Evolutionary conservation across 2,888 invertebrate genomes (phyloP).

Genomic region (Anorthoa munda): DNA sequence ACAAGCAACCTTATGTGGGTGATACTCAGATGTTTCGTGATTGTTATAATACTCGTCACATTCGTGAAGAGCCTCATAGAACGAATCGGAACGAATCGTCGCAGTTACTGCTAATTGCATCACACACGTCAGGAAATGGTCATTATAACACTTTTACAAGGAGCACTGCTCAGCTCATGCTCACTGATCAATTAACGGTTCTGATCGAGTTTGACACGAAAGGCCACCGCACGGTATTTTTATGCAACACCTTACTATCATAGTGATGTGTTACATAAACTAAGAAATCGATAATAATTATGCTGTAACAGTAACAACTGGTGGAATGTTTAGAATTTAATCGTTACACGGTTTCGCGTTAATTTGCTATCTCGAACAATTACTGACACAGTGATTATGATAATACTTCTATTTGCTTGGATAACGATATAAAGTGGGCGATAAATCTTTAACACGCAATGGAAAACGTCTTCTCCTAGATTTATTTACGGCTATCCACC

Average conservation of each 20-base stretch:
- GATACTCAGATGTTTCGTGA: conserved; percentile 21
- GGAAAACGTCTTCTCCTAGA: conserved; percentile 26
- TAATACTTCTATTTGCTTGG: conserved; percentile 49
- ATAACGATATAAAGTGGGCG: conserved; percentile 47
- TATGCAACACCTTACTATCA: conserved; percentile 73
- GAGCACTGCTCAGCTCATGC: conserved; percentile 45
- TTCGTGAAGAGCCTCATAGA: conserved; percentile 39
- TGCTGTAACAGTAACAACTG: conserved; percentile 57
- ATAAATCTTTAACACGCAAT: conserved; percentile 48
- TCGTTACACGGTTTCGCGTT: conserved; percentile 30
- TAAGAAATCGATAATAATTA: conserved; percentile 66
- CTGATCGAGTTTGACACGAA: conserved; percentile 75
- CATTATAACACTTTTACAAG: conserved; percentile 62
- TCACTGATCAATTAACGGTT: conserved; percentile 56
- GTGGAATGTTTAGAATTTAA: conserved; percentile 49
- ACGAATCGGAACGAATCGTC: conserved; percentile 56
- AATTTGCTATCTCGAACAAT: conserved; percentile 51
- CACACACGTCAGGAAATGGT: conserved; percentile 71
- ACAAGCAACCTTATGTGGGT: neutral
- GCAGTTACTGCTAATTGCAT: conserved; percentile 67
- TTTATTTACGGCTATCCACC: conserved; percentile 29
- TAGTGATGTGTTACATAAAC: conserved; percentile 63
- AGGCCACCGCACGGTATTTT: conserved; percentile 74
- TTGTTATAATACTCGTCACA: conserved; percentile 24
- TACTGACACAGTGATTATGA: conserved; percentile 56